These are phyloP conservation scores for Tarsius wallacei DNA, from an alignment of 2,797 vertebrate species.

Conservation along the genomic window DNA sequence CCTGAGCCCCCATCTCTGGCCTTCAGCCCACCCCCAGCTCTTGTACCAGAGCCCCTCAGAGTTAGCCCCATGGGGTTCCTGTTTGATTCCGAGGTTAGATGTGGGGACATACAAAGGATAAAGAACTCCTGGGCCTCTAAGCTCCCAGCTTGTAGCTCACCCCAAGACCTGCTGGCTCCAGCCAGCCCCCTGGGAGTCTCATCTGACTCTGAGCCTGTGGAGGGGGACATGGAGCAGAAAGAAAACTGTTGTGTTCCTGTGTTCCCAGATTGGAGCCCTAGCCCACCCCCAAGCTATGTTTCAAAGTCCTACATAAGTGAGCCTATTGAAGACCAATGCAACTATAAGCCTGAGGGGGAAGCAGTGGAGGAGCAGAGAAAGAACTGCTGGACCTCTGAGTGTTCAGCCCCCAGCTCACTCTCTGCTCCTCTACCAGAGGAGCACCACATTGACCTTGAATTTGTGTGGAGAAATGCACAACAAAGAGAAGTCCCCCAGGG, in stretches of 20 bases:
- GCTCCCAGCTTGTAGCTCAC: not conserved
- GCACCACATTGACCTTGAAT: not conserved
- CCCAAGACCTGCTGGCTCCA: not conserved
- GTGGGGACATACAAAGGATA: not conserved
- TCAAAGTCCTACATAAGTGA: slow-evolving; percentile 54
- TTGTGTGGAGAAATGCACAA: slow-evolving; percentile 32
- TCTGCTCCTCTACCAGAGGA: slow-evolving; percentile 34
- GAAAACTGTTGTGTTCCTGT: slow-evolving; percentile 49
- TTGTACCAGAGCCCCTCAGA: not conserved
- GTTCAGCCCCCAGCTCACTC: slow-evolving; percentile 7
- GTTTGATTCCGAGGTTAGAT: slow-evolving; percentile 58
- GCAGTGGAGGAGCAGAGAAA: not conserved
- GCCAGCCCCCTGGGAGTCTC: not conserved
- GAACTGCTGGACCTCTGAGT: slow-evolving; percentile 34
- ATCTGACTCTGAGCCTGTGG: slow-evolving; percentile 35
- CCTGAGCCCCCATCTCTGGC: slow-evolving; percentile 1
- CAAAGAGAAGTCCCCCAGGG: not conserved
- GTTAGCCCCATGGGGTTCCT: not conserved
- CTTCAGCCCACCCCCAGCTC: slow-evolving; percentile 13
- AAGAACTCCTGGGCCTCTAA: slow-evolving; percentile 49
- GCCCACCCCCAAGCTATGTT: slow-evolving; percentile 46
- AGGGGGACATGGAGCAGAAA: not conserved
- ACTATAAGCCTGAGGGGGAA: not conserved
- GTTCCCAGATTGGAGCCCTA: not conserved
- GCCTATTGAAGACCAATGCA: slow-evolving; percentile 16